Base-by-base conservation (phyloP, 2,888 invertebrate genomes). In the Antheraea yamamai region DNA sequence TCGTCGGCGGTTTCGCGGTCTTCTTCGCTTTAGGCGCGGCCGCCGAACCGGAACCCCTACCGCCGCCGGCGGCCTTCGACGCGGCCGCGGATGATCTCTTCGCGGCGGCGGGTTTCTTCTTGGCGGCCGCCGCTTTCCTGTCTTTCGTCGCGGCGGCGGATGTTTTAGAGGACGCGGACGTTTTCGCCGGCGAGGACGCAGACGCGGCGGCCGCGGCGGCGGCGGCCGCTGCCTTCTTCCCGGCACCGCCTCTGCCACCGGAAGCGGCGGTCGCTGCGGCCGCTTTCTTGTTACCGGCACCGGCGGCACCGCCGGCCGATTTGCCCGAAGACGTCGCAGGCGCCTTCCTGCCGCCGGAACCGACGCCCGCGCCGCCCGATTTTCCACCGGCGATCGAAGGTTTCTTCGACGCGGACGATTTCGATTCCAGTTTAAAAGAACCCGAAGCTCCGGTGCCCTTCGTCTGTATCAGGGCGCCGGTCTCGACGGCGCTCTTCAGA, bases 381-480 rank as follows among this genome's bases (percentile, higher is more conserved):
- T 78, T 78, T 3, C 77, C 47, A n/a, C 81, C 79, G 73, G 39
- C 74, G 18, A 16, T 51, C 8, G 74, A 47, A 12, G 74, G 74
- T 68, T 74, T 74, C 26, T 74, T 74, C 66, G 74, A 74, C 14
- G 81, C 79, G 23, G 84, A 75, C 6, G 83, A 81, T 75, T 86
- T 87, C 0, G 87, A 84, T n/a, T 91, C 89, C 20, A 94, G 83
- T 79, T 94, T 95, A 87, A 86, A 87, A 10, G 83, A 79, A n/a
- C 95, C 95, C 23, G 94, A 90, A 0, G 95, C 95, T 2, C 95
- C 95, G 83, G 93, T 95, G 61, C 95, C 96, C 80, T 95, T 95
- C n/a, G 95, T 95, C 83, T 95, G 95, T 39, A 95, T 89, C 66
- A 96, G 82, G n/a, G 87, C 85, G 10, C 95, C 95, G 68, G 91